These are phyloP conservation scores for Diarsia brunnea DNA, from an alignment of 2,888 invertebrate genomes.

Conservation along the genomic window DNA sequence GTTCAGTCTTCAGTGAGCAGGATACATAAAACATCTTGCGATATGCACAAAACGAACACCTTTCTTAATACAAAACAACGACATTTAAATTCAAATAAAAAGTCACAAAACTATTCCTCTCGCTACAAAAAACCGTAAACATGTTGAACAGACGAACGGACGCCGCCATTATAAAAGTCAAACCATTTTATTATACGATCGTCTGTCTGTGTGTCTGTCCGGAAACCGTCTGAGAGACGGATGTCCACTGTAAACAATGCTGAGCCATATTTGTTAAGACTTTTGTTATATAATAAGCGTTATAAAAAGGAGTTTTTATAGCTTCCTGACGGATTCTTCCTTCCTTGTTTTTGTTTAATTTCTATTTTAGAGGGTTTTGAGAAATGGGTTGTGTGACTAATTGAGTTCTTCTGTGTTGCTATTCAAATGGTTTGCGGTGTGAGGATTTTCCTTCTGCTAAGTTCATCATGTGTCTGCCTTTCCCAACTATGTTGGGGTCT, in stretches of 20 bases:
- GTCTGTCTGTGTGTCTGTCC: conserved; percentile 60
- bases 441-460: conserved; percentile 3
- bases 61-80: conserved; percentile 23
- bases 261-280: conserved; percentile 63
- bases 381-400: conserved; percentile 40
- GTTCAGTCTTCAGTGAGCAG: no score
- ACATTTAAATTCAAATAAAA: conserved; percentile 32
- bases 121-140: conserved; percentile 27
- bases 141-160: conserved; percentile 49
- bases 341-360: conserved; percentile 68
- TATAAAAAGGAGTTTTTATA: conserved; percentile 73
- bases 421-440: neutral
- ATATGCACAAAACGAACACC: neutral
- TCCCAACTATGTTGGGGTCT: neutral
- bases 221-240: conserved; percentile 72
- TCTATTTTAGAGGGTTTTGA: conserved; percentile 16
- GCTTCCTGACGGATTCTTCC: conserved; percentile 69
- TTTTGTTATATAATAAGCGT: conserved; percentile 67
- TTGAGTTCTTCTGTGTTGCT: conserved; percentile 6
- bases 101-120: neutral
- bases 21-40: neutral
- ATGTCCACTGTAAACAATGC: conserved; percentile 79
- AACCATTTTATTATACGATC: conserved; percentile 61
- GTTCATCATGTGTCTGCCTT: neutral
- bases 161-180: conserved; percentile 46